These are phyloP conservation scores for Drosophila bipectinata DNA, from an alignment of 1,140 invertebrate genomes.

Conservation along the genomic window DNA sequence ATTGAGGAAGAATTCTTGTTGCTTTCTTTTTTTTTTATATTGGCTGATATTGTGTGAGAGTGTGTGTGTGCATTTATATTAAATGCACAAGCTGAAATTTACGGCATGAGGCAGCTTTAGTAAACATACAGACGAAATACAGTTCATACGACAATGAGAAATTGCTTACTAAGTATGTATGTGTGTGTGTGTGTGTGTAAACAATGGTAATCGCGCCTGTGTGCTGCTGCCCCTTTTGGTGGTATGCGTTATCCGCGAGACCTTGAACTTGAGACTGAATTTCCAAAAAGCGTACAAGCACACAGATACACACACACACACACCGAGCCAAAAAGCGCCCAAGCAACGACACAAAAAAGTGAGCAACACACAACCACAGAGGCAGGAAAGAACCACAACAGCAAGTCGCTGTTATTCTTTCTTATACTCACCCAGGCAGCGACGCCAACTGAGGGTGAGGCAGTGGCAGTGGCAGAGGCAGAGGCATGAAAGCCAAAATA, in stretches of 20 bases:
- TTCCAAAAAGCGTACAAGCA: slow-evolving; percentile 80
- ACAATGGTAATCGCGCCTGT: slow-evolving; percentile 39
- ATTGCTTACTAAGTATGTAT: slow-evolving; percentile 35
- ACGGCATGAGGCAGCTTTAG: slow-evolving; percentile 33
- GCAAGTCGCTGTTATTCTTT: slow-evolving; percentile 44
- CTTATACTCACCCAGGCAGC: slow-evolving; percentile 10
- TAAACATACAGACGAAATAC: slow-evolving; percentile 44
- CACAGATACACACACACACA: slow-evolving; percentile 38
- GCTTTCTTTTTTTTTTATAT: slow-evolving; percentile 25
- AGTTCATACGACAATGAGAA: slow-evolving; percentile 52
- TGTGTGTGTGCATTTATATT: slow-evolving; percentile 29
- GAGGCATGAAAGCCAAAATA: slow-evolving; percentile 78
- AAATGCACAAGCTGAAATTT: slow-evolving; percentile 49
- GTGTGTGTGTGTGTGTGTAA: slow-evolving; percentile 20
- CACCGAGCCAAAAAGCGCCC: slow-evolving; percentile 12
- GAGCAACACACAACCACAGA: slow-evolving; percentile 24
- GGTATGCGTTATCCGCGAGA: slow-evolving; percentile 76
- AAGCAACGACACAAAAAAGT: slow-evolving; percentile 37
- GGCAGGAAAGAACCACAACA: slow-evolving; percentile 55
- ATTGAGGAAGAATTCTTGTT: slow-evolving; percentile 67
- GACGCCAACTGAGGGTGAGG: slow-evolving; percentile 8
- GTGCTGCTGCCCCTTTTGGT: slow-evolving; percentile 26
- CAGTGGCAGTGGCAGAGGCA: slow-evolving; percentile 30
- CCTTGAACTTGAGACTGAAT: slow-evolving; percentile 84
- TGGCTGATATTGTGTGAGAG: slow-evolving; percentile 3